A percentile compares a stretch with the other conserved stretches of the same genome.
Evolutionary conservation across 2,888 invertebrate genomes (phyloP).

Genomic region (Limenitis camilla): DNA sequence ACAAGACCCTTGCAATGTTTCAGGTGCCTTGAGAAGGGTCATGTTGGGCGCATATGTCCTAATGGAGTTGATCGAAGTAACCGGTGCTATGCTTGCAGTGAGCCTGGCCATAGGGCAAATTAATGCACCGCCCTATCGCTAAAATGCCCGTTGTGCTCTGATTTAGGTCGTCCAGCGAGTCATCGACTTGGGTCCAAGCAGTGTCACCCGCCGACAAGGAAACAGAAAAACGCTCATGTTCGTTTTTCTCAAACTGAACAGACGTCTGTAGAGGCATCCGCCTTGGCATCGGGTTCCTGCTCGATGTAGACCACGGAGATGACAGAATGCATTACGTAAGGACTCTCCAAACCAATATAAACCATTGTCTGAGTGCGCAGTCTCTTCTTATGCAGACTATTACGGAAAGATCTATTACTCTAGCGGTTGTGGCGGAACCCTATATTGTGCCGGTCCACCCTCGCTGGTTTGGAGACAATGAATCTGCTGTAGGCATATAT

Average conservation of each 20-base stretch:
- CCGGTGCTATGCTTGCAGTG: constrained; percentile 15
- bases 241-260: background rate
- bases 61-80: constrained; percentile 11
- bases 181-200: constrained; percentile 9
- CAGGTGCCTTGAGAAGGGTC: constrained; percentile 20
- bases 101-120: constrained; percentile 12
- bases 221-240: background rate
- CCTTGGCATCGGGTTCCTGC: background rate
- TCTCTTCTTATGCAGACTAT: constrained; percentile 11
- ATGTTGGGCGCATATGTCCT: constrained; percentile 12
- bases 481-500: constrained; percentile 11
- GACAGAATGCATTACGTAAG: background rate
- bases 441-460: constrained; percentile 16
- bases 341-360: constrained; percentile 12
- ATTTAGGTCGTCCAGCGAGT: constrained; percentile 9
- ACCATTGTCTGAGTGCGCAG: constrained; percentile 15
- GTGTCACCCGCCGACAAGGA: constrained; percentile 1
- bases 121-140: constrained; percentile 7
- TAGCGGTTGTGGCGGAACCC: constrained; percentile 23
- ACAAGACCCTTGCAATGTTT: constrained; percentile 17
- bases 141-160: constrained; percentile 15
- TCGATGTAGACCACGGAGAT: background rate
- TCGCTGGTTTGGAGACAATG: constrained; percentile 13
- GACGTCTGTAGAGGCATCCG: background rate
- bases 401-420: constrained; percentile 9